These are phyloP conservation scores for Pocillopora damicornis DNA, from an alignment of 64 coral and sea anemone species.

Conservation along the genomic window DNA sequence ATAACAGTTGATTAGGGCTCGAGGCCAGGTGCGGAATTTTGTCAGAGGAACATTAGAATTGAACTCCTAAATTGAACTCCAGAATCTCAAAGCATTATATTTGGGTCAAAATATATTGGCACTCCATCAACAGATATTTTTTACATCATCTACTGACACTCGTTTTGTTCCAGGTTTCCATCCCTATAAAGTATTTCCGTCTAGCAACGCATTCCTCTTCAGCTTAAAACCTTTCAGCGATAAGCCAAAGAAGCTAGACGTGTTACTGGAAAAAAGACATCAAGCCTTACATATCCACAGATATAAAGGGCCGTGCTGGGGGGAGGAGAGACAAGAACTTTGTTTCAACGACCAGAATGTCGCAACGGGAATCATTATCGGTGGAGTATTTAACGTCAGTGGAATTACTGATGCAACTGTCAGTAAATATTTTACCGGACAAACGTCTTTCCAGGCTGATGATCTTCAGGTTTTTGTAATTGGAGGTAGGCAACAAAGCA, in stretches of 20 bases:
- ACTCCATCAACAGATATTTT: neutral
- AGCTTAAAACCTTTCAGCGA: neutral
- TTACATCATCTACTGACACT: neutral
- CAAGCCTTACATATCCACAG: neutral
- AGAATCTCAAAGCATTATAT: neutral
- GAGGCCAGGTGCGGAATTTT: too few species aligned
- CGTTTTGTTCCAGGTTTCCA: neutral
- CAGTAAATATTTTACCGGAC: neutral
- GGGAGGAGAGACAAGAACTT: neutral
- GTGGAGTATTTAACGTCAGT: neutral
- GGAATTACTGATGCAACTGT: neutral
- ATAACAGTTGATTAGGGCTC: too few species aligned
- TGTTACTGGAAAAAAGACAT: neutral
- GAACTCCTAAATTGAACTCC: neutral
- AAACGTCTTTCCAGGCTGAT: neutral
- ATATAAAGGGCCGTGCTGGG: neutral
- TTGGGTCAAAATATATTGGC: too few species aligned
- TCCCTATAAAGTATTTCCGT: neutral
- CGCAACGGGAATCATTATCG: neutral
- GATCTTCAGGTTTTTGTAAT: neutral
- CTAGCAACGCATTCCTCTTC: constrained; percentile 17
- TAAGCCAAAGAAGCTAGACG: neutral
- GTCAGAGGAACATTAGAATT: too few species aligned
- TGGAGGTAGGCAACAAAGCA: neutral
- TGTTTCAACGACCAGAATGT: neutral